Base-by-base conservation (phyloP, 2,113 vertebrate genomes). In the Cricetomys ansorgei region DNA sequence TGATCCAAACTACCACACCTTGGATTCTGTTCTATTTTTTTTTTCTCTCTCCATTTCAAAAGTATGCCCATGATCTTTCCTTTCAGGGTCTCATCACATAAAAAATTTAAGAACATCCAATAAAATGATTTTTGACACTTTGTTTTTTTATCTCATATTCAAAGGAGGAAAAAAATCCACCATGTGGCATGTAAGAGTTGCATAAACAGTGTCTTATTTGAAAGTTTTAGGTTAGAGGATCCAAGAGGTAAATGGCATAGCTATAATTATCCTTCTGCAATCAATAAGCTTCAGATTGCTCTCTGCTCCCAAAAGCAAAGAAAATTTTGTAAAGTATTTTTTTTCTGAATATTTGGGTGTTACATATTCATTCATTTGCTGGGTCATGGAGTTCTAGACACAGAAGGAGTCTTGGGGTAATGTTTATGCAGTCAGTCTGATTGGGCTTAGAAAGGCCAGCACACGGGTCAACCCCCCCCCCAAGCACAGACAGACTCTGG, bases 251-350 rank as follows among this genome's bases (percentile, higher is more conserved):
- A 96, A 90, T 72, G 76, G 27, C 64, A 95, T n/a, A 67, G 55
- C 89, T 94, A 53, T 72, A 95, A 91, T 95, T 89, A 91, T 75
- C 43, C 69, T 34, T 77, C 29, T 37, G 72, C 40, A 48, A 81
- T 94, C 94, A 92, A 80, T 96, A 96, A 73, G 75, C 25, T 94
- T 98, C 83, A 94, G 92, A 95, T 91, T 53, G 62, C 91, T 93
- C 29, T 80, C 65, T 85, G 15, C 57, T 96, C 80, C 72, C 79
- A 75, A 89, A 69, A n/a, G 92, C 19, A 86, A 48, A 91, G 59
- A 88, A 92, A 95, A n/a, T n/a, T 48, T 5, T 43, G 81, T 7
- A 31, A 96, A 70, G 21, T 73, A 27, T 86, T 86, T 89, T 57
- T 11, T 11, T 45, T 37, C 89, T 88, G 53, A 95, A 91, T 90